Evolutionary conservation across 2,113 vertebrate species (phyloP), one percentile per base, ranked within the genome.

Genomic region (Glaucomys volans): DNA sequence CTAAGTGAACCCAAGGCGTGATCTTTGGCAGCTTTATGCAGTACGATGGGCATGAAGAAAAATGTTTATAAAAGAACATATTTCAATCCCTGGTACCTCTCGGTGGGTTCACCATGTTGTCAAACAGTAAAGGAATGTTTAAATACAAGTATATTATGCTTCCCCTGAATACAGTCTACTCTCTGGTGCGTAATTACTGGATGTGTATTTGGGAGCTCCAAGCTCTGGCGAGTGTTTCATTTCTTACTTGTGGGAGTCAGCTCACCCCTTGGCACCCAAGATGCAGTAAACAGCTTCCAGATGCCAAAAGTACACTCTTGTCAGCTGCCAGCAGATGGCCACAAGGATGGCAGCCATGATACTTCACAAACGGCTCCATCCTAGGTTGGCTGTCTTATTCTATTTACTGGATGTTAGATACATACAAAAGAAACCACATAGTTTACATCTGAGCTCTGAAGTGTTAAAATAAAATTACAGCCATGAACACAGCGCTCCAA

Each of bases 41-140:
- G 57, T 94, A 94, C 76, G 94, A 98, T 97, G 95, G 93, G 95
- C 96, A 94, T 97, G 79, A 90, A 97, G 98, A 95, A 98, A 98
- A 97, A 90, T 97, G 85, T 98, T 98, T 98, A 96, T 97, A 92
- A 98, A 97, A 97, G 93, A 97, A 83, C 28, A 1, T 91, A 94
- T 97, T 97, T 94, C 81, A 97, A 96, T 98, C 89, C 95, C 98
- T 98, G 85, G 93, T 98, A 85, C 88, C 97, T 98, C 97, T 97
- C 93, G 18, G 88, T 94, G 97, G 95, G 95, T 97, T 98, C 89
- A 92, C 96, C 85, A 74, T 95, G 97, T 97, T 98, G 97, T 98
- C 98, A 96, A 97, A 98, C 93, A 93, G 94, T 97, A 97, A 98
- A 97, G 96, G 97, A 98, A 98, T 98, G 97, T 97, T 98, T 98